Conservation (phyloP, 2,113 vertebrate species). For the Aptenodytes forsteri region DNA sequence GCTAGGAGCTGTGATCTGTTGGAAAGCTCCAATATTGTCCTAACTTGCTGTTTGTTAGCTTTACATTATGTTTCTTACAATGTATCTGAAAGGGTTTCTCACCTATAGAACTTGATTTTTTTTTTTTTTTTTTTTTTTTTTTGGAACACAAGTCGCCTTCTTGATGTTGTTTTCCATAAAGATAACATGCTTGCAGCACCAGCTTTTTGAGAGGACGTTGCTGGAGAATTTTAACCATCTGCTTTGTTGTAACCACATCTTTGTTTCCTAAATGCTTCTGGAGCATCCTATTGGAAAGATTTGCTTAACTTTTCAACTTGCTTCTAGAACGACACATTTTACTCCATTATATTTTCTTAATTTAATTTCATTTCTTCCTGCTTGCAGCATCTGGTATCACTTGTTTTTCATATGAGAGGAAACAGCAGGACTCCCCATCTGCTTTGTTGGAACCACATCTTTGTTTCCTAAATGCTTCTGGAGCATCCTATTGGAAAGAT, state of each 20-base stretch:
- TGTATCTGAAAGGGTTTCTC: not conserved
- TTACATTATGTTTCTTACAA: not conserved
- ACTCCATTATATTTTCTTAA: not conserved
- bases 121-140: no score
- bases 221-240: not conserved
- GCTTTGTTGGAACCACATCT: not conserved
- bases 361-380: not conserved
- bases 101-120: not conserved
- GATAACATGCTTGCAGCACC: not conserved
- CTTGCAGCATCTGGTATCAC: not conserved
- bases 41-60: not conserved
- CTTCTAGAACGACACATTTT: not conserved
- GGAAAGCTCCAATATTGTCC: not conserved
- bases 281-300: not conserved
- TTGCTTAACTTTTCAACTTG: not conserved
- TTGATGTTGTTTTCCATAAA: not conserved
- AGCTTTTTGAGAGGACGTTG: not conserved
- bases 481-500: not conserved
- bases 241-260: not conserved
- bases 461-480: not conserved
- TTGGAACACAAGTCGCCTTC: not conserved
- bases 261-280: not conserved
- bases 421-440: not conserved
- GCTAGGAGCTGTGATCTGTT: not conserved
- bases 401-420: not conserved